Evolutionary conservation across 1,140 invertebrate genomes (phyloP), one percentile per base, ranked within the genome.

Genomic region (Formica exsecta): DNA sequence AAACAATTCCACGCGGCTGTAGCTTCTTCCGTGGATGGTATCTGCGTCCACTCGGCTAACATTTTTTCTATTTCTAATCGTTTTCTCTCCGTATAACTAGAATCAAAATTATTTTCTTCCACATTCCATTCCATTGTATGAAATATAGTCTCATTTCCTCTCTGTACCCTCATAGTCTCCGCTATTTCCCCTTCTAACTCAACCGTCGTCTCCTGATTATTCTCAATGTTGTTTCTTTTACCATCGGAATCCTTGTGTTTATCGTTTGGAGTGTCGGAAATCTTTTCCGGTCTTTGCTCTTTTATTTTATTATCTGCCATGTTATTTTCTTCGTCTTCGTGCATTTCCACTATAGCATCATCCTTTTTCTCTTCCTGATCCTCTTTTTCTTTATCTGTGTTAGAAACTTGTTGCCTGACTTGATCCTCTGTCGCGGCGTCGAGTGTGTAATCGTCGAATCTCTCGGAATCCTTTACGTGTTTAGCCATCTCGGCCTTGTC

Each of bases 351-450:
- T 16, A 96, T 94, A 38, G 95, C 95, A 19, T 95, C 94, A 29
- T 96, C 95, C 4, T 95, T 89, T 66, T 96, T 93, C 5, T 97
- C 96, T 3, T 95, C 95, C 1, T 95, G 93, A 79, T 96, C 95
- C 0, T 96, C 96, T 4, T 95, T 95, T 5, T 96, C 94, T 88
- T 97, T 96, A 73, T 96, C 95, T 79, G 96, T 90, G 80, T 97
- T 96, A 19, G 97, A 95, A 1, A 97, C 96, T 87, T 97, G 96
- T 91, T 98, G 96, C 75, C 97, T 96, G 0, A 97, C 97, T 95
- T 99, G 98, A 91, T 99, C 98, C 93, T 98, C 96, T 0, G 97
- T 97, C 1, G 97, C 97, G 65, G 97, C 96, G 85, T 97, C 97
- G 76, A 97, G 93, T 0, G 96, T 96, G 89, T 96, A 91, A 74